Conservation (phyloP, 2,888 invertebrate genomes). For the Melieria omissa region DNA sequence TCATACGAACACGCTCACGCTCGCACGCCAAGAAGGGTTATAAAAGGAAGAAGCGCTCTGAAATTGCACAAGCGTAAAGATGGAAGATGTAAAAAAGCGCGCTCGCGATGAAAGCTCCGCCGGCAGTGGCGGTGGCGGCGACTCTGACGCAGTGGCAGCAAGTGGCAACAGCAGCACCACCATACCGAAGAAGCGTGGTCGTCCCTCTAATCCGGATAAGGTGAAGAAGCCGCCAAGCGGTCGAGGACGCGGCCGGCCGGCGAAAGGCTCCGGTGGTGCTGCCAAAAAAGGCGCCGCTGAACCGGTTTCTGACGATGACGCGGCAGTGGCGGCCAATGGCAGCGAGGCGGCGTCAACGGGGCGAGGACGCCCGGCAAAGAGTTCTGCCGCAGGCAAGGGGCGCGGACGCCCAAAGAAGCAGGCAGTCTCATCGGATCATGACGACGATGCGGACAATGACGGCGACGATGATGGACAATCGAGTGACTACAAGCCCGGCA, state of each 20-base stretch:
- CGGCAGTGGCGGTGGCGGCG: slow-evolving; percentile 38
- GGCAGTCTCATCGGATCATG: slow-evolving; percentile 15
- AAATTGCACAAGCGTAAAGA: slow-evolving; percentile 24
- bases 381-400: slow-evolving; percentile 46
- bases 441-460: slow-evolving; percentile 32
- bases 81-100: slow-evolving; percentile 42
- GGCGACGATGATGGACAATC: slow-evolving; percentile 34
- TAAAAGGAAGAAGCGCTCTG: neutral
- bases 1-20: neutral
- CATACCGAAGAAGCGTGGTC: slow-evolving; percentile 57
- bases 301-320: slow-evolving; percentile 46
- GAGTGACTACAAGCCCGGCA: slow-evolving; percentile 30
- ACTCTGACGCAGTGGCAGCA: slow-evolving; percentile 34
- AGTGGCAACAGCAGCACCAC: slow-evolving; percentile 37
- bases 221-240: slow-evolving; percentile 39
- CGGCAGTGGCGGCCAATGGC: slow-evolving; percentile 32
- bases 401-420: slow-evolving; percentile 54
- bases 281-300: slow-evolving; percentile 16
- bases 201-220: slow-evolving; percentile 50
- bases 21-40: neutral
- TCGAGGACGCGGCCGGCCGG: slow-evolving; percentile 50
- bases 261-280: slow-evolving; percentile 40
- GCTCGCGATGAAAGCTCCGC: slow-evolving; percentile 35
- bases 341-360: slow-evolving; percentile 23
- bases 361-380: slow-evolving; percentile 42